Percentiles rank a stretch among this genome's conserved stretches.
phyloP scores from a whole-genome alignment of 2,888 invertebrate species.

The Drosophila anomelani region DNA sequence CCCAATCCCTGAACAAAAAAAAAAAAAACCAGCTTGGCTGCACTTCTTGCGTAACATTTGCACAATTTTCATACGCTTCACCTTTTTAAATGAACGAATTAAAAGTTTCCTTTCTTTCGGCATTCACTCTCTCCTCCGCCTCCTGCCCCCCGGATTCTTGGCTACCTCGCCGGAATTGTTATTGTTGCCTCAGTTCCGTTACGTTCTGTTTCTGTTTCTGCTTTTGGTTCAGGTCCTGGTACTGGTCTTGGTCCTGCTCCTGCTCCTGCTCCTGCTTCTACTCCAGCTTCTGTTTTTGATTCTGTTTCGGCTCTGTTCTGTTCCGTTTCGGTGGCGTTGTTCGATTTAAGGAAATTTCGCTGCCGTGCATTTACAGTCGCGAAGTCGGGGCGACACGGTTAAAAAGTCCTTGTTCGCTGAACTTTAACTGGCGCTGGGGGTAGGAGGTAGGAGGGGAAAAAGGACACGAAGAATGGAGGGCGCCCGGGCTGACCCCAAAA shows the following conservation, averaged over 20 bases:
- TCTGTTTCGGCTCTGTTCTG: slow-evolving; percentile 46
- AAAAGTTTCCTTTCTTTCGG: slow-evolving; percentile 66
- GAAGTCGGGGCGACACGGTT: slow-evolving; percentile 40
- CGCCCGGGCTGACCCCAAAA: slow-evolving; percentile 37
- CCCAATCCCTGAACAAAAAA: not conserved
- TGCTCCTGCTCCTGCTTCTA: slow-evolving; percentile 12
- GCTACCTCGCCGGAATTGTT: slow-evolving; percentile 21
- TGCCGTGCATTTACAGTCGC: slow-evolving; percentile 39
- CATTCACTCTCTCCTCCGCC: slow-evolving; percentile 13
- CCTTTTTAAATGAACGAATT: slow-evolving; percentile 76
- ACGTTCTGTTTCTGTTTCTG: slow-evolving; percentile 20
- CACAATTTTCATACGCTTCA: slow-evolving; percentile 76
- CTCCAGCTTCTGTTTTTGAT: slow-evolving; percentile 23
- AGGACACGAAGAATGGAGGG: not conserved
- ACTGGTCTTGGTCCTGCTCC: slow-evolving; percentile 26
- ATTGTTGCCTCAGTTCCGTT: slow-evolving; percentile 37
- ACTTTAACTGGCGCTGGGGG: slow-evolving; percentile 29
- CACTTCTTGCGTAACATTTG: slow-evolving; percentile 58
- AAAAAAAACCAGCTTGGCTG: slow-evolving; percentile 14
- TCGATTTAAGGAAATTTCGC: slow-evolving; percentile 70
- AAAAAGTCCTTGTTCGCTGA: slow-evolving; percentile 46
- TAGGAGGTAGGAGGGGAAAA: not conserved
- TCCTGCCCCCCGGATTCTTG: slow-evolving; percentile 3
- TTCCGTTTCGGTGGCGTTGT: slow-evolving; percentile 43
- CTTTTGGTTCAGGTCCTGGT: slow-evolving; percentile 26